phyloP scores from a whole-genome alignment of 2,113 vertebrate genomes.

The Thamnophis sirtalis region DNA sequence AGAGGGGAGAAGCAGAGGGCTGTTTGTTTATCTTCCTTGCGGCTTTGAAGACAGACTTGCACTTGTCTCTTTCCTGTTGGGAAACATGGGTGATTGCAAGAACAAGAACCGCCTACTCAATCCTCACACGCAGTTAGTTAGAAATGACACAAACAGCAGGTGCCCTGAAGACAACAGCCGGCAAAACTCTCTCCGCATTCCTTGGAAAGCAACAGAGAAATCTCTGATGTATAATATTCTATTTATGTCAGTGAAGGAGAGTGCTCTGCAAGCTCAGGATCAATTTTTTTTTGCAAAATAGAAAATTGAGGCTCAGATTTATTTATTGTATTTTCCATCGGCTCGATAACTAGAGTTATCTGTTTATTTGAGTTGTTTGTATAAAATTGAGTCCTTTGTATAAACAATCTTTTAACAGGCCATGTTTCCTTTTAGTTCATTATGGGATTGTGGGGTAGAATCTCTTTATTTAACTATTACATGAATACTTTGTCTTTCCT shows the following conservation, averaged over 20 bases:
- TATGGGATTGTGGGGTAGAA: not conserved
- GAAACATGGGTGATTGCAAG: slow-evolving; percentile 45
- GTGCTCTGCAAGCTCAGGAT: not conserved
- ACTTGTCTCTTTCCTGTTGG: slow-evolving; percentile 42
- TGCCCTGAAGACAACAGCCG: slow-evolving; percentile 30
- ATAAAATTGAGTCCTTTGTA: not conserved
- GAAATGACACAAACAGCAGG: slow-evolving; percentile 43
- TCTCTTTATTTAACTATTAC: not conserved
- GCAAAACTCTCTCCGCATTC: not conserved
- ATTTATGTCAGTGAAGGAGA: not conserved
- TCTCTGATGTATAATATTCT: slow-evolving; percentile 6
- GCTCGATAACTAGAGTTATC: not conserved
- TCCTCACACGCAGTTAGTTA: slow-evolving; percentile 23
- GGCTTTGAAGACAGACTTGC: not conserved
- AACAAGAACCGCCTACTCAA: slow-evolving; percentile 42
- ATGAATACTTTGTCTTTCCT: not conserved
- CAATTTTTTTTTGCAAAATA: not conserved
- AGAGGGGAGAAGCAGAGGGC: not conserved
- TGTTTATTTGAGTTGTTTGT: not conserved
- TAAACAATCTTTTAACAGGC: not conserved
- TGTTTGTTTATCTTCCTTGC: not conserved
- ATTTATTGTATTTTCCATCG: not conserved
- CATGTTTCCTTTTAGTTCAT: not conserved
- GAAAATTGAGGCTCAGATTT: not conserved
- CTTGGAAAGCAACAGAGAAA: not conserved